Conservation (phyloP, 2,888 invertebrate genomes). For the Dolichopus griseipennis region DNA sequence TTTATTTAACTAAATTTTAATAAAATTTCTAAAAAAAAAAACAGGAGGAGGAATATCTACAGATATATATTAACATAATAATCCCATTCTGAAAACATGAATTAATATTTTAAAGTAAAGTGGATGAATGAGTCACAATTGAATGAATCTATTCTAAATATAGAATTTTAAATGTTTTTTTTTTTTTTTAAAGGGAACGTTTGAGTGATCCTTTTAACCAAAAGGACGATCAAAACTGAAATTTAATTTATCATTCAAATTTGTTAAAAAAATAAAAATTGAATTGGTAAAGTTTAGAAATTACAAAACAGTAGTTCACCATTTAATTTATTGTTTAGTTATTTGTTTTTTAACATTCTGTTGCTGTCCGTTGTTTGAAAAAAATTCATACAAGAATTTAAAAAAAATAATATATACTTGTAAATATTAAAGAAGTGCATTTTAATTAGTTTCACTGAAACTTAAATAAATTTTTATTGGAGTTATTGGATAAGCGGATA, state of each 20-base stretch:
- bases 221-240: neutral
- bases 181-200: too few species aligned
- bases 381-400: neutral
- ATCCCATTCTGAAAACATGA: neutral
- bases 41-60: too few species aligned
- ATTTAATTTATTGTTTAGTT: neutral
- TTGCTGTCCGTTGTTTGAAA: neutral
- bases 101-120: neutral
- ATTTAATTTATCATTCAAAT: neutral
- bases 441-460: neutral
- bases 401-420: neutral
- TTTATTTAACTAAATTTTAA: neutral
- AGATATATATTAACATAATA: neutral
- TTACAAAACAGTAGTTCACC: neutral
- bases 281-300: neutral
- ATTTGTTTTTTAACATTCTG: neutral
- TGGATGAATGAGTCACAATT: slow-evolving; percentile 6
- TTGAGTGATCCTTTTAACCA: neutral
- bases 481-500: too few species aligned
- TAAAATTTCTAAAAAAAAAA: neutral
- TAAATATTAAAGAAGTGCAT: neutral
- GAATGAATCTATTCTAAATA: neutral
- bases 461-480: too few species aligned
- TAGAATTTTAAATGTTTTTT: neutral
- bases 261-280: neutral